Evolutionary conservation across 2,888 invertebrate species (phyloP).

Genomic region (Scaeva pyrastri): DNA sequence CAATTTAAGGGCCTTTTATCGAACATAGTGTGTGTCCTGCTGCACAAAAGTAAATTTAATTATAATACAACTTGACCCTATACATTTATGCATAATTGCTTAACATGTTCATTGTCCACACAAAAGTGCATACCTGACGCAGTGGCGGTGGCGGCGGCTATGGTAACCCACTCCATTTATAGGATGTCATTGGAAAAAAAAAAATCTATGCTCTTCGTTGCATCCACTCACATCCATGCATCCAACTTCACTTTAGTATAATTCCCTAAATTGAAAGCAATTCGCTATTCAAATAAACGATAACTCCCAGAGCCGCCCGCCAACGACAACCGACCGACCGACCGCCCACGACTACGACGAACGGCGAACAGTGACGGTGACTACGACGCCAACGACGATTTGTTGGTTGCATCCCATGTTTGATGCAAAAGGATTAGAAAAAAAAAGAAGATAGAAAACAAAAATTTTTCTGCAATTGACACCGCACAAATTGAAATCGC

Average conservation of each 20-base stretch:
- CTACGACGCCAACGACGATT: background rate
- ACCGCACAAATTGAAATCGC: conserved; percentile 75
- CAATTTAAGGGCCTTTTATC: conserved; percentile 28
- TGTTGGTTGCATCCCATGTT: conserved; percentile 10
- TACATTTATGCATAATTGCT: too few species aligned
- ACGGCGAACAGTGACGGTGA: background rate
- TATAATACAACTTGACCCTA: conserved; percentile 21
- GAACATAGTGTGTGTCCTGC: background rate
- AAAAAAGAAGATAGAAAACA: conserved; percentile 9
- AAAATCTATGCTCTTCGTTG: conserved; percentile 12
- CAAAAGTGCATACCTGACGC: too few species aligned
- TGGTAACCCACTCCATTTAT: too few species aligned
- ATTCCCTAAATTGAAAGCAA: conserved; percentile 70
- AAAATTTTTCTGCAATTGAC: conserved; percentile 68
- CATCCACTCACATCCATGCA: background rate
- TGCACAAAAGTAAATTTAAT: conserved; percentile 51
- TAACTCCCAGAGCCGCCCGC: conserved; percentile 37
- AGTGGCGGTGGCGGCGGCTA: too few species aligned
- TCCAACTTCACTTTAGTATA: conserved; percentile 40
- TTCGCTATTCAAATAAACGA: conserved; percentile 71
- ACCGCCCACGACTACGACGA: background rate
- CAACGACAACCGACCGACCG: background rate
- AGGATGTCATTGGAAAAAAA: background rate
- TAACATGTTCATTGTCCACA: too few species aligned
- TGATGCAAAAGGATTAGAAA: background rate